Conservation (phyloP, 2,888 invertebrate species). For the Drosophila rubida region DNA sequence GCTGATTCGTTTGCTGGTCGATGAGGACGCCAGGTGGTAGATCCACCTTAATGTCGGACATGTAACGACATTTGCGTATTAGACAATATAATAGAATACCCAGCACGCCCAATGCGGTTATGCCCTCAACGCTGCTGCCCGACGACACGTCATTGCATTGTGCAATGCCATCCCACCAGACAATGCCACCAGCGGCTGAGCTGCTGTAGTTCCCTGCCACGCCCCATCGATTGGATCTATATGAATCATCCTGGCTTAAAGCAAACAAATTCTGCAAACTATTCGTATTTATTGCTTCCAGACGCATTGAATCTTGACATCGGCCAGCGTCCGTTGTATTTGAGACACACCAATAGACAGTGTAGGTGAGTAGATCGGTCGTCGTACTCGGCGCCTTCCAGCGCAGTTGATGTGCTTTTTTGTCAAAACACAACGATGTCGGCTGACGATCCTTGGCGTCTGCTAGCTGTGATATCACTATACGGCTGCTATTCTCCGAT, state of each 20-base stretch:
- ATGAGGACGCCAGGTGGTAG: constrained; percentile 20
- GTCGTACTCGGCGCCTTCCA: constrained; percentile 30
- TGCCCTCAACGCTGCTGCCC: not conserved
- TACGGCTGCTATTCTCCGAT: constrained; percentile 28
- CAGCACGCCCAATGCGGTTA: constrained; percentile 16
- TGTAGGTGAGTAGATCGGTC: constrained; percentile 28
- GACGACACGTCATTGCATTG: not conserved
- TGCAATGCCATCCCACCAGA: constrained; percentile 18
- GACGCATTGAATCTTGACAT: constrained; percentile 21
- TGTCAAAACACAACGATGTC: not conserved
- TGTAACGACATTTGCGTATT: not conserved
- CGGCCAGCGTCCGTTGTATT: not conserved
- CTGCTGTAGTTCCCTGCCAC: constrained; percentile 35
- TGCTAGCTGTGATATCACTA: constrained; percentile 24
- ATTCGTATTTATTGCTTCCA: not conserved
- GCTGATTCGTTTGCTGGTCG: not conserved
- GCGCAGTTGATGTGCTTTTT: rapidly evolving
- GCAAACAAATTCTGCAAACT: not conserved
- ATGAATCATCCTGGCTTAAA: not conserved
- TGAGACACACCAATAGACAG: constrained; percentile 34
- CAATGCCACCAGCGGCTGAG: constrained; percentile 28
- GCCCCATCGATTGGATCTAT: constrained; percentile 14
- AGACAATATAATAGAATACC: constrained; percentile 7
- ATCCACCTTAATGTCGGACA: constrained; percentile 27
- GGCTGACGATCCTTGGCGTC: constrained; percentile 9